Base-by-base conservation (phyloP, 1,140 invertebrate species). In the Galendromus occidentalis region DNA sequence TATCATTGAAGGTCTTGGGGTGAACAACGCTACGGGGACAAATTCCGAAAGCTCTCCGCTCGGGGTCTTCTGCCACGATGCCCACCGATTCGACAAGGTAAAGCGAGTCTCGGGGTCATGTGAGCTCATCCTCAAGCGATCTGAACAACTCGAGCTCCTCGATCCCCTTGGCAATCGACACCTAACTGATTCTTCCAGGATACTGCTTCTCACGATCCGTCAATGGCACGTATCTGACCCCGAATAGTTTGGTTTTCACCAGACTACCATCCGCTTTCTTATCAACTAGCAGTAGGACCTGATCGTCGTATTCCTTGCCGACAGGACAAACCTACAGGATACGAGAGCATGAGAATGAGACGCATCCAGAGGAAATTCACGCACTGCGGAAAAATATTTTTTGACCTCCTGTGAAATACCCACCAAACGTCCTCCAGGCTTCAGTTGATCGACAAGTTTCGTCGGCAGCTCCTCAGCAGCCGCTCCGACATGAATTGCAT, bases 201-300 rank as follows among this genome's bases (percentile, higher is more conserved):
- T 79, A 81, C 71, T 91, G 88, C 67, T 80, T 76, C 20, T 84
- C 80, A 76, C 85, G 86, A 75, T 94, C 91, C 4, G 94, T 98
- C 17, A 98, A 79, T 1, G 94, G 94, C 28, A 98, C 94, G 78
- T 94, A 98, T 64, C 94, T 86, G 0, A 98, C 95, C 39, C 89
- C 88, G 88, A 98, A 95, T 0, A 98, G 76, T 18, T 82, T 81
- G 71, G 83, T 86, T 63, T 83, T 79, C n/a, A 78, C 79, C 14
- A 95, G 80, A 45, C 82, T 79, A 12, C 92, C 92, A 76, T 93
- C 85, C 2, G 73, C 68, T 41, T 82, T 78, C 78, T 96, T 97
- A 73, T 98, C 94, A 67, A 97, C 84, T 80, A 85, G 80, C 73
- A 86, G 83, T 68, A 94, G 78, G 72, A 85, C 82, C 76, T 95